These are phyloP conservation scores for Loripinus fragilis DNA, from an alignment of 2,888 invertebrate genomes.

Conservation along the genomic window DNA sequence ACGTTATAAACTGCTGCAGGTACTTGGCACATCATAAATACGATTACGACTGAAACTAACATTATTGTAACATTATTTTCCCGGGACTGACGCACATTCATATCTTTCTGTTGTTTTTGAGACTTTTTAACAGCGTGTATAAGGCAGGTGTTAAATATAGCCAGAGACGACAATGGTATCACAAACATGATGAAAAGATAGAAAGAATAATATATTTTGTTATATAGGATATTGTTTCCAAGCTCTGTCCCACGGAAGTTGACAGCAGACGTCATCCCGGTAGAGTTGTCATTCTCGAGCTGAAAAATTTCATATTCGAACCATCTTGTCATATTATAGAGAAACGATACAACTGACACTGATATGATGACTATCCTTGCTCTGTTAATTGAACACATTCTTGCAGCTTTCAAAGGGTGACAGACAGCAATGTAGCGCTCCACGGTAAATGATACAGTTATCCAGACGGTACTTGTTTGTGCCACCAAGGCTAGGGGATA, in stretches of 20 bases:
- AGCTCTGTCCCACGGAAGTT: slow-evolving; percentile 86
- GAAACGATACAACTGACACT: slow-evolving; percentile 91
- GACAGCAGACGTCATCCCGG: not conserved
- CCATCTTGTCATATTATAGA: slow-evolving; percentile 92
- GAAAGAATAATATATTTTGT: slow-evolving; percentile 93
- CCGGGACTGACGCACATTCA: slow-evolving; percentile 94
- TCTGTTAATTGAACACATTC: slow-evolving; percentile 94
- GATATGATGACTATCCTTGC: slow-evolving; percentile 93
- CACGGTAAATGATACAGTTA: slow-evolving; percentile 88
- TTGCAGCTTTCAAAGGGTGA: slow-evolving; percentile 92
- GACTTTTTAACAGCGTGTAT: slow-evolving; percentile 92
- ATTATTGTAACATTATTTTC: slow-evolving; percentile 98
- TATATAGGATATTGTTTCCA: slow-evolving; percentile 89
- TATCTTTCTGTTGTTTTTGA: slow-evolving; percentile 93
- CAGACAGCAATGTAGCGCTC: slow-evolving; percentile 95
- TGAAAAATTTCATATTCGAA: slow-evolving; percentile 83
- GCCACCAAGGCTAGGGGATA: slow-evolving; percentile 92
- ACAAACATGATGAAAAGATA: slow-evolving; percentile 97
- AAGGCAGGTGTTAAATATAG: slow-evolving; percentile 95
- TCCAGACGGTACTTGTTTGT: slow-evolving; percentile 97
- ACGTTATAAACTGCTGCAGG: slow-evolving; percentile 86
- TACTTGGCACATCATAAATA: slow-evolving; percentile 97
- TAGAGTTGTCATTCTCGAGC: slow-evolving; percentile 43
- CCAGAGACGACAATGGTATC: slow-evolving; percentile 94
- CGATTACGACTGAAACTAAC: slow-evolving; percentile 96